phyloP scores from a whole-genome alignment of 1,140 invertebrate species.

The Drosophila trapezifrons region DNA sequence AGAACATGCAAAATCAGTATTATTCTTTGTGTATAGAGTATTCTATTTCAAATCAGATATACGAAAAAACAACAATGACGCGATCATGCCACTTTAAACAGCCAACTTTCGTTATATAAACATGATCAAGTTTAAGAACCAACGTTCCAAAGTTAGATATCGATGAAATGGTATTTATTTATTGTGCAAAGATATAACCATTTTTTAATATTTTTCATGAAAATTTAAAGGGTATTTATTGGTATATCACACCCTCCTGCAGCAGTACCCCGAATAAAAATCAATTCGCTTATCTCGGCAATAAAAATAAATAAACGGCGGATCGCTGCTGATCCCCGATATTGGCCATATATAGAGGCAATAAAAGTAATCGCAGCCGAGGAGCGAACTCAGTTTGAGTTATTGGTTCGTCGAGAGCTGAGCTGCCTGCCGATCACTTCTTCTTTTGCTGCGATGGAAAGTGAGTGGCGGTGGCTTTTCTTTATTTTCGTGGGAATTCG shows the following conservation, averaged over 20 bases:
- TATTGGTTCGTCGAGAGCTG: slow-evolving; percentile 19
- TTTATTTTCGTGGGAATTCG: neutral
- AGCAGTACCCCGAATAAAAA: neutral
- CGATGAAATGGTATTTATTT: too few relatives aligned
- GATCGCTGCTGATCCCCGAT: slow-evolving; percentile 38
- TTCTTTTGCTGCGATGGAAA: slow-evolving; percentile 16
- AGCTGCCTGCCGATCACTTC: slow-evolving; percentile 16
- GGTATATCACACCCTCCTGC: neutral
- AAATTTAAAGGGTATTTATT: neutral
- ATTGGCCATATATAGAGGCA: neutral
- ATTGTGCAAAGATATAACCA: too few relatives aligned
- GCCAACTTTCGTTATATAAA: neutral
- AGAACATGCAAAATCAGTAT: neutral
- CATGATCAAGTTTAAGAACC: too few relatives aligned
- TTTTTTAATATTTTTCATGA: too few relatives aligned
- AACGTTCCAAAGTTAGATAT: too few relatives aligned
- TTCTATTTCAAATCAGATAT: too few relatives aligned
- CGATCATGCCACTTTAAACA: neutral
- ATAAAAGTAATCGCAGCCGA: slow-evolving; percentile 32
- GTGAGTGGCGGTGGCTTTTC: slow-evolving; percentile 4
- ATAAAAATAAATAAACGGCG: slow-evolving; percentile 20
- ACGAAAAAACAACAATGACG: too few relatives aligned
- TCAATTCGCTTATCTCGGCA: slow-evolving; percentile 29
- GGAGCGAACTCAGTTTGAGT: slow-evolving; percentile 2
- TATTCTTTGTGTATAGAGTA: neutral